Base-by-base conservation (phyloP, 1,140 invertebrate species). In the Oscheius sp. region DNA sequence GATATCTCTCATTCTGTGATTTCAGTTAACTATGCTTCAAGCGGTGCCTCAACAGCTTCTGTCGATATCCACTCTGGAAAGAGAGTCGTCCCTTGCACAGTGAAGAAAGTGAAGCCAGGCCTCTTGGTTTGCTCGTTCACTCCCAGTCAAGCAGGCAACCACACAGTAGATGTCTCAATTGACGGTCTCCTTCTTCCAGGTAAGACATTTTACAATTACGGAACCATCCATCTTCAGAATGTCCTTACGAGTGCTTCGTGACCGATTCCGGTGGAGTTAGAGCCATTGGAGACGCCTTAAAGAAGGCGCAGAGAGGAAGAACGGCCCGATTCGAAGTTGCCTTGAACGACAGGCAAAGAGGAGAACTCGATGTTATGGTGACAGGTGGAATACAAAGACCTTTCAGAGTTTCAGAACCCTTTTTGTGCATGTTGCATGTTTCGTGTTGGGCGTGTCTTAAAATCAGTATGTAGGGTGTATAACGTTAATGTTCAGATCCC, bases 281-380 rank as follows among this genome's bases (percentile, higher is more conserved):
- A 64, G 84, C 85, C 28, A 74, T 80, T 59, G 85, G 88, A 28
- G 87, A 89, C 69, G 88, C 88, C 31, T 79, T 90, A 7, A 87
- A 86, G 36, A 84, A 86, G 69, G 89, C 89, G 2, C 85, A 88
- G 49, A 85, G 88, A 49, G 89, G 89, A 32, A 85, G 86, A 38
- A 86, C 87, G 3, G 89, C 89, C 32, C 85, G 85, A 45, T 89
- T 91, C 78, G 88, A 88, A 68, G 87, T 91, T 23, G 85, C 90
- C 78, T 85, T 87, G n/a, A 81, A 78, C 42, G 84, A 85, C 28
- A 86, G 85, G 26, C 84, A 85, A 2, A 77, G 79, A 20, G 85
- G 77, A 62, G 86, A 87, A 28, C 79, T 88, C 23, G 84, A 85
- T 69, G 86, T 88, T n/a, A 78, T 77, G 34, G 81, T 89, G 20